These are phyloP conservation scores for Crax fasciolata DNA, from an alignment of 2,797 vertebrate genomes.

Conservation along the genomic window DNA sequence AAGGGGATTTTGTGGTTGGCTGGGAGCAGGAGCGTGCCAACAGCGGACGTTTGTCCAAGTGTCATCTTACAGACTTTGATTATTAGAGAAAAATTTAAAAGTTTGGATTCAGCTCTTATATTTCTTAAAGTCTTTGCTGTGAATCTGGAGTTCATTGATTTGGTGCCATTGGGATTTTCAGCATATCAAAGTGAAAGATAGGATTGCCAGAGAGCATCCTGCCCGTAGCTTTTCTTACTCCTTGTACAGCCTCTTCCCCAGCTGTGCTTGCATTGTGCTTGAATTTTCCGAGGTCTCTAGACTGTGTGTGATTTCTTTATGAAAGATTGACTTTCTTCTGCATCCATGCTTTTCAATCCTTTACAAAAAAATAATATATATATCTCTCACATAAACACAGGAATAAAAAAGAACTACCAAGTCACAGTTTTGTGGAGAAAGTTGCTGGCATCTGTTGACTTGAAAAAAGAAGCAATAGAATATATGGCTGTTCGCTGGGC, in stretches of 20 bases:
- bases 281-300: background rate
- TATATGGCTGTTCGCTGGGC: background rate
- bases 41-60: background rate
- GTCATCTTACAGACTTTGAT: fast-evolving
- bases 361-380: background rate
- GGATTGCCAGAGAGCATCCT: background rate
- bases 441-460: background rate
- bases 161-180: background rate
- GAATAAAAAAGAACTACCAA: background rate
- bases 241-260: background rate
- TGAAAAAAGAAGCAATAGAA: background rate
- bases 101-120: background rate
- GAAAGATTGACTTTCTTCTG: background rate
- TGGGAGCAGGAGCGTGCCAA: background rate
- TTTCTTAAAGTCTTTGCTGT: background rate
- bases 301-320: background rate
- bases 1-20: background rate
- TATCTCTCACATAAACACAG: background rate
- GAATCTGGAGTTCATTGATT: background rate
- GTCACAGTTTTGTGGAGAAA: background rate
- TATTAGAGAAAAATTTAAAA: background rate
- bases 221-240: background rate
- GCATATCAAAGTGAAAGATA: background rate
- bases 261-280: background rate
- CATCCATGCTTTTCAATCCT: background rate